Evolutionary conservation across 2,113 vertebrate genomes (phyloP), one percentile per base, ranked within the genome.

Genomic region (Benitochromis conjunctus): DNA sequence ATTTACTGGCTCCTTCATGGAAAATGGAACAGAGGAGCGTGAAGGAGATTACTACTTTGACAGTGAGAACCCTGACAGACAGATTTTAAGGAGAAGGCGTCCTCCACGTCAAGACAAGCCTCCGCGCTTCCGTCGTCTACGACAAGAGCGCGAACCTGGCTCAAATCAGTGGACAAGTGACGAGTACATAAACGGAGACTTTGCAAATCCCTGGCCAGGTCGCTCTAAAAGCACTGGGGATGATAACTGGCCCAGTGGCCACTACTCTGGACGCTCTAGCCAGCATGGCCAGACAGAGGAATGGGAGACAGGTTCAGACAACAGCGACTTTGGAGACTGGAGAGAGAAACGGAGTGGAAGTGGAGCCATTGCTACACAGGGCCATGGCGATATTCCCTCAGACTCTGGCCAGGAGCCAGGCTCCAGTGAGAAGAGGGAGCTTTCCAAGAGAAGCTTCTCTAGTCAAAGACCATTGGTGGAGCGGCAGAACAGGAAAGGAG

Each of bases 41-140:
- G 98, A 98, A 54, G 97, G 97, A 26, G 98, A 98, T 26, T 98
- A 96, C 10, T 95, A 93, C 10, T 91, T 96, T 0, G 98, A 99
- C 86, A 92, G 93, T 0, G 98, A 98, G 48, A 97, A 96, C 86
- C 97, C 96, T 0, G 98, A 99, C 89, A 97, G 97, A 82, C 96
- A 98, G 66, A 97, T 97, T 0, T 95, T 99, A 90, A 94, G 98
- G 64, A 95, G 98, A 36, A 92, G 99, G 0, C 97, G 99, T 1
- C 98, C 98, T 0, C 99, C 98, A 0, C 98, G 98, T 53, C 99
- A 99, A 82, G 99, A 99, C 95, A 99, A 99, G 19, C 98, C 99
- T 0, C 99, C 99, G 0, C 95, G 99, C 1, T 99, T 99, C 94
- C 94, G 98, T 16, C 97, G 99, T 66, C 96, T 99, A 10, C 96